Evolutionary conservation across 2,888 invertebrate genomes (phyloP).

Genomic region (Lasioglossum morio): DNA sequence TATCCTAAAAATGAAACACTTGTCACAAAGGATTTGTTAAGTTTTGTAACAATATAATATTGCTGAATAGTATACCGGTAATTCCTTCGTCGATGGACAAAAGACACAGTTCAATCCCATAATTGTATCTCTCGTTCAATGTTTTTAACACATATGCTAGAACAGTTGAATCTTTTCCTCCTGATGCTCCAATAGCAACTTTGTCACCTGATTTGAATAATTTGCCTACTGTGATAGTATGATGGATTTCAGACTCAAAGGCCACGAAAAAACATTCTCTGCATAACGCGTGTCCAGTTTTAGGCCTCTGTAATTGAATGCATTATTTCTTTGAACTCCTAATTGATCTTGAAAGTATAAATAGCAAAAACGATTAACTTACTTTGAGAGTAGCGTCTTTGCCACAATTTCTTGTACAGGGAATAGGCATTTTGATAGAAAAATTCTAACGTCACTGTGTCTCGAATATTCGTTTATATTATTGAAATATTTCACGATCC

Average conservation of each 20-base stretch:
- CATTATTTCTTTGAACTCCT: conserved; percentile 39
- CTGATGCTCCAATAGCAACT: conserved; percentile 97
- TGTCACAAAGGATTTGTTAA: not conserved
- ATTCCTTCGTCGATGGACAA: conserved; percentile 99
- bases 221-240: conserved; percentile 92
- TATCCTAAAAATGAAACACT: conserved; percentile 87
- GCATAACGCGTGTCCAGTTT: conserved; percentile 96
- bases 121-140: conserved; percentile 95
- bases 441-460: not conserved
- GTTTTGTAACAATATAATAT: conserved; percentile 11
- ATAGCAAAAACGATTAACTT: conserved; percentile 52
- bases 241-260: conserved; percentile 98
- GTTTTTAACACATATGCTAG: conserved; percentile 96
- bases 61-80: conserved; percentile 86
- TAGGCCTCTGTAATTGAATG: conserved; percentile 89
- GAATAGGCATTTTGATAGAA: conserved; percentile 87
- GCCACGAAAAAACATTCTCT: conserved; percentile 97
- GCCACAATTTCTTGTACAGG: conserved; percentile 90
- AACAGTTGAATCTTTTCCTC: conserved; percentile 99
- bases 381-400: conserved; percentile 92
- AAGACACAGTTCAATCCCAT: conserved; percentile 94
- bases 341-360: not conserved
- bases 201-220: conserved; percentile 93
- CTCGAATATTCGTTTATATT: not conserved
- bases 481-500: not conserved